These are phyloP conservation scores for Leptura quadrifasciata DNA, from an alignment of 2,888 invertebrate species.

Conservation along the genomic window DNA sequence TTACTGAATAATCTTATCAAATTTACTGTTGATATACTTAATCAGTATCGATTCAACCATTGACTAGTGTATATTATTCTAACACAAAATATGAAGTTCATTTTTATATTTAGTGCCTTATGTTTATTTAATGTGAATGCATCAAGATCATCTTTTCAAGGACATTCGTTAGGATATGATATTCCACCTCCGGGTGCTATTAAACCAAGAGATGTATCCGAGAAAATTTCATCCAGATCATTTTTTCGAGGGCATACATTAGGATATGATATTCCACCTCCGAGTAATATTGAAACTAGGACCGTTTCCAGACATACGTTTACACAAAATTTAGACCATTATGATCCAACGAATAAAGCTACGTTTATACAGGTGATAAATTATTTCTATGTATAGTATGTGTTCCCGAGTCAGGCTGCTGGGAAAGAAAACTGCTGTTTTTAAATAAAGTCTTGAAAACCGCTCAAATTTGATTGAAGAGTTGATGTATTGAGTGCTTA, in stretches of 20 bases:
- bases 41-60: not conserved
- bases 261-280: conserved; percentile 24
- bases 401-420: no score
- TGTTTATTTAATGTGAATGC: not conserved
- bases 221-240: not conserved
- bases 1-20: not conserved
- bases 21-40: not conserved
- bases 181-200: not conserved
- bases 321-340: conserved; percentile 39
- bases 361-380: conserved; percentile 33
- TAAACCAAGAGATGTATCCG: not conserved
- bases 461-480: no score
- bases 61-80: not conserved
- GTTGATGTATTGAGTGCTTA: no score
- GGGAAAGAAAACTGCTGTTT: no score
- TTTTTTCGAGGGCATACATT: not conserved
- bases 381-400: not conserved
- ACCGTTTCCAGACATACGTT: conserved; percentile 63
- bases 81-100: not conserved
- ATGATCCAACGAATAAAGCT: conserved; percentile 29
- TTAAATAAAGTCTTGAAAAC: no score
- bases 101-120: not conserved
- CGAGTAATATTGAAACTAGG: not conserved
- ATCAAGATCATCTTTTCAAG: not conserved
- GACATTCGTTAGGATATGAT: conserved; percentile 9